Base-by-base conservation (phyloP, 1,140 invertebrate genomes). In the Pomacea maculata region DNA sequence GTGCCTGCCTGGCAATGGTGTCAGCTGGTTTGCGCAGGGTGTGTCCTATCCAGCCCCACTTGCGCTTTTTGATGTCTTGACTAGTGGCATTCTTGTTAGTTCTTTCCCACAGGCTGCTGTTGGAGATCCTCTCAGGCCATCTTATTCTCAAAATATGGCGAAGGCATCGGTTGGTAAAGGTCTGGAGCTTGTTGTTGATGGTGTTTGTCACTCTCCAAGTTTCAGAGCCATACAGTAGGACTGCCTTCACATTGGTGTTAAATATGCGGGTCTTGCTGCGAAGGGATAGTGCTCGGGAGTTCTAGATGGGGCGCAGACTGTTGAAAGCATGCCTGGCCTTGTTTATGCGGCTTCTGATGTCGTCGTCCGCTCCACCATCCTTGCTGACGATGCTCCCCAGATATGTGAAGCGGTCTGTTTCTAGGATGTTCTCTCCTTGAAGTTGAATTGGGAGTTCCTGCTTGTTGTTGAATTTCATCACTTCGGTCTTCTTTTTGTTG, bases 221-320 rank as follows among this genome's bases (percentile, higher is more conserved):
- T 70, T 84, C 73, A 21, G 77, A 71, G 6, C 81, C 83, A 80
- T 81, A 84, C n/a, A 83, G 80, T 21, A 85, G 80, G n/a, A 85
- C 75, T 73, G 81, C 72, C 61, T 84, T 82, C 12, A 84, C 79
- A 68, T 84, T 85, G 19, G 79, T 77, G 73, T 85, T 84, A 65
- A 82, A 80, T 17, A 84, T 81, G 7, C 75, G 19, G 52, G 25
- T 25, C 25, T 25, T 25, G 25, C 25, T 25, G 25, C 25, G 25
- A 25, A 80, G 68, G 29, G 65, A 76, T 54, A 82, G 65, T n/a
- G 74, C 52, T 67, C 68, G 82, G 57, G 72, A 72, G n/a, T 64
- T 75, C 81, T 78, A 80, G 34, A 78, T 78, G 57, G 64, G n/a
- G 45, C 70, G 80, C n/a, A 83, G 76, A 15, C 25, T 25, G 25